Evolutionary conservation across 2,888 invertebrate species (phyloP), one percentile per base, ranked within the genome.

Genomic region (Caenorhabditis auriculariae): DNA sequence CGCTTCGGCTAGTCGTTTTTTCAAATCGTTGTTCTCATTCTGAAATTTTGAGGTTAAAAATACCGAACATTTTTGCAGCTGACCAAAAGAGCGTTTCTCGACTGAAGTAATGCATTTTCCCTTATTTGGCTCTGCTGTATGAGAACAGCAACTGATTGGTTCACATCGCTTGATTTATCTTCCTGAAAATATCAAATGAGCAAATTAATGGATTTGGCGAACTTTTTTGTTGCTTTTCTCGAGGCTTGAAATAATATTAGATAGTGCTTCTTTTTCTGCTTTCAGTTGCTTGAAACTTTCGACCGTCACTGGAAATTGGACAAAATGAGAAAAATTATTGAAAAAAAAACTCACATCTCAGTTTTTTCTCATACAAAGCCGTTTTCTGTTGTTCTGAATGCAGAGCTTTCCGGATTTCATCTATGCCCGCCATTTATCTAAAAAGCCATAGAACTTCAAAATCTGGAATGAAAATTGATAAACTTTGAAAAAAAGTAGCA

Each of bases 21-120:
- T 57, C 21, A 62, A 48, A 17, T 62, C 62, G 32, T 54, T 39
- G 32, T 62, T 62, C 26, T 62, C 62, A 35, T 62, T 62, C 60
- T 60, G 32, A 37, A 60, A 28, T 3, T 12, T 27, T 38, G 42
- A 38, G 4, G 15, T 26, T n/a, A 38, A 9, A 23, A n/a, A 27
- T 35, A n/a, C n/a, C n/a, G n/a, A n/a, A n/a, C n/a, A n/a, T n/a
- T n/a, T n/a, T n/a, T n/a, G 38, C 48, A 15, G 32, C 56, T 49
- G 21, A 60, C 60, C 47, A 62, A 28, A 35, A 62, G 51, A 9
- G 57, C 41, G 23, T 42, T 54, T 15, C 57, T 46, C 1, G 62
- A 54, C 2, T 48, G 48, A 39, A 58, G 44, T 29, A 57, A 17
- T 9, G 62, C 57, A 32, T 35, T 54, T 24, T 62, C 62, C 41